Evolutionary conservation across 1,140 invertebrate genomes (phyloP).

Genomic region (Maniola jurtina): DNA sequence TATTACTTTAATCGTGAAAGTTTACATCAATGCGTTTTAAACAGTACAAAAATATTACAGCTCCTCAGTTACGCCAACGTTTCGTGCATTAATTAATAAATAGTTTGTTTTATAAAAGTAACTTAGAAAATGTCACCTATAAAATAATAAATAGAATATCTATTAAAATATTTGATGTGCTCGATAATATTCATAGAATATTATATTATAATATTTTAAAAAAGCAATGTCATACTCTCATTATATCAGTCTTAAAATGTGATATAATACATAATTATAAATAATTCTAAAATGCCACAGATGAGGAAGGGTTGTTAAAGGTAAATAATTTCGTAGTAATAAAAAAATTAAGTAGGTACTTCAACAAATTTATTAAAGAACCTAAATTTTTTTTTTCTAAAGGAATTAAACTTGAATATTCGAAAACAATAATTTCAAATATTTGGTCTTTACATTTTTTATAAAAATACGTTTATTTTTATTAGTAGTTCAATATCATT

Average conservation of each 20-base stretch:
- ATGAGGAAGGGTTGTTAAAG: background rate
- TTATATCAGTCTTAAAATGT: constrained; percentile 29
- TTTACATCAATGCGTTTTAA: background rate
- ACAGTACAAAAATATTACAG: background rate
- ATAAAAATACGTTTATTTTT: no score
- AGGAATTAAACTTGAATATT: no score
- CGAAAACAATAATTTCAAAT: no score
- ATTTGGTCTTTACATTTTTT: no score
- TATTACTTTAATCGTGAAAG: no score
- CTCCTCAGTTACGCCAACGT: background rate
- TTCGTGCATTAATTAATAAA: background rate
- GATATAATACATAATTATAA: constrained; percentile 9
- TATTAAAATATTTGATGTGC: constrained; percentile 23
- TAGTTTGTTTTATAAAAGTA: constrained; percentile 13
- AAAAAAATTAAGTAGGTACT: background rate
- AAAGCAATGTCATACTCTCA: constrained; percentile 26
- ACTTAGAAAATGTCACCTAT: constrained; percentile 14
- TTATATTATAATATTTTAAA: constrained; percentile 15
- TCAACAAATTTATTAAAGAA: no score
- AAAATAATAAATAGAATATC: constrained; percentile 25
- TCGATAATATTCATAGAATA: constrained; percentile 18
- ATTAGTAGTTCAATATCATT: background rate
- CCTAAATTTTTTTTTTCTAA: no score
- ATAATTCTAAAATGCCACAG: constrained; percentile 21
- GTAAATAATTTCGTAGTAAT: background rate